Conservation (phyloP, 2,888 invertebrate species). For the Ceratothoa steindachneri region DNA sequence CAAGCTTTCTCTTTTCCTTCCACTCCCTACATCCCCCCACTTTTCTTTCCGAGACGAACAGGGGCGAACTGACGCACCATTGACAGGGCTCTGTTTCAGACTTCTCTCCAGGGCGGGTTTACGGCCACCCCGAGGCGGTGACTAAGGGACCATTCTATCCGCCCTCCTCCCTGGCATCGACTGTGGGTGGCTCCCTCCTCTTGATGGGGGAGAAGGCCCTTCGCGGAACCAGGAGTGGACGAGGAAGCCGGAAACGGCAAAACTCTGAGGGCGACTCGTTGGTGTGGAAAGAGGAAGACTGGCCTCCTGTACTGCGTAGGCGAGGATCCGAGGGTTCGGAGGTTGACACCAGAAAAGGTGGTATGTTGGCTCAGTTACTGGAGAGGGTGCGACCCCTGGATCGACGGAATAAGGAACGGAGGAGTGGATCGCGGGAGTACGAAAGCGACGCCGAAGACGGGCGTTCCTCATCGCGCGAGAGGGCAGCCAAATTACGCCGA, state of each 20-base stretch:
- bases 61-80: constrained; percentile 42
- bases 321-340: constrained; percentile 45
- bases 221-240: not conserved
- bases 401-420: constrained; percentile 26
- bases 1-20: too few species aligned
- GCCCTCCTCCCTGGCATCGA: constrained; percentile 37
- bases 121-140: constrained; percentile 39
- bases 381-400: constrained; percentile 36
- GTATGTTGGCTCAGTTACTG: constrained; percentile 35
- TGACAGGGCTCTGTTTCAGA: constrained; percentile 48
- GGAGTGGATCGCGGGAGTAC: constrained; percentile 20
- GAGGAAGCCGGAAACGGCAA: constrained; percentile 35
- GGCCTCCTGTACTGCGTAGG: constrained; percentile 26
- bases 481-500: not conserved
- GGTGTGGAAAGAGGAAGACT: constrained; percentile 39
- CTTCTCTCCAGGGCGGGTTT: constrained; percentile 47
- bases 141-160: constrained; percentile 34
- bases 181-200: constrained; percentile 28
- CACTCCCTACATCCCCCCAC: constrained; percentile 20
- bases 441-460: constrained; percentile 40
- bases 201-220: constrained; percentile 18
- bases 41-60: constrained; percentile 26
- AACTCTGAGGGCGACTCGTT: constrained; percentile 41
- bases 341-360: constrained; percentile 30
- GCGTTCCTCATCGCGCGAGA: constrained; percentile 37